Evolutionary conservation across 2,888 invertebrate genomes (phyloP), one percentile per base, ranked within the genome.

Genomic region (Synanthedon vespiformis): DNA sequence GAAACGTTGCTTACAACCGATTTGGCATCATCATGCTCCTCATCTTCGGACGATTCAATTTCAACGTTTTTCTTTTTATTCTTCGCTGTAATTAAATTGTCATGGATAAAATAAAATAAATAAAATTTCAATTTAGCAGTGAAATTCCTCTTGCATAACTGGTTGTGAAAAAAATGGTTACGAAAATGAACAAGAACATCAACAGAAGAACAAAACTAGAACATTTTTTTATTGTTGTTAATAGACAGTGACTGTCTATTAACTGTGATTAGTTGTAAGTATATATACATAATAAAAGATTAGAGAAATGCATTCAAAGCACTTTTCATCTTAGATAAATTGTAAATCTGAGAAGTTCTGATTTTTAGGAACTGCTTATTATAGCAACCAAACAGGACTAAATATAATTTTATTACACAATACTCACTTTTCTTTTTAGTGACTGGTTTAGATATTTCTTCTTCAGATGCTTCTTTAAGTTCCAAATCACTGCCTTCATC

Each of bases 11-110:
- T 81, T 6, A 77, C 70, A 56, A 85, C 73, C 50, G 80, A 80
- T 54, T 80, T 80, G 8, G 74, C 65, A 54, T 82, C 74, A 62
- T 79, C 82, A 53, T 72, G 68, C 18, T 41, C 40, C 11, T 81
- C 80, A 53, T 89, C 89, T 58, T 89, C 90, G 53, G 89, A 88
- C 61, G 88, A 88, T 56, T 88, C 89, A 49, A 71, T 84, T 55
- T 77, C 81, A 61, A 74, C 74, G 55, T 63, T 66, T 67, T 81
- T 88, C 72, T 86, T 88, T 71, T 79, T 80, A 66, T 74, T 82
- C 69, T 81, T 82, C 48, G 71, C 82, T 83, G 56, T n/a, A 67
- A 49, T 40, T 34, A 34, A 22, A 34, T 34, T 34, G 34, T 34
- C 10, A 34, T 10, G 34, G 2, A 34, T 34, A 10, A 10, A 34